Percentiles rank a stretch among this genome's conserved stretches.
These are phyloP conservation scores for Diabrotica balteata DNA, from an alignment of 2,888 invertebrate species.

Conservation along the genomic window DNA sequence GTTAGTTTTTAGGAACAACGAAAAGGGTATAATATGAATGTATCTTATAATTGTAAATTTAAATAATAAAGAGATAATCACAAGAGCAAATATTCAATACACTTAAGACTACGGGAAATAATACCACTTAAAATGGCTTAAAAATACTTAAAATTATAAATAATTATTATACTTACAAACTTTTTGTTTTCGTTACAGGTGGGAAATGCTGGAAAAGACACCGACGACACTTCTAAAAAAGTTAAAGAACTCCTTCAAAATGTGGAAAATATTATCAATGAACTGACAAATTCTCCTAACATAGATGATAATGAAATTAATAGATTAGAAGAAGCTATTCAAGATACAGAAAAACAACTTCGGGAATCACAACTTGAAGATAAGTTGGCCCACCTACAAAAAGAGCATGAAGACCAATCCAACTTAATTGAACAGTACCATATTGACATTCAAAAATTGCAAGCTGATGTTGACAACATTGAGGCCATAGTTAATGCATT, in stretches of 20 bases:
- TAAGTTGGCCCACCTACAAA: conserved; percentile 75
- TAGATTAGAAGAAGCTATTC: conserved; percentile 67
- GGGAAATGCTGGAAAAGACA: conserved; percentile 85
- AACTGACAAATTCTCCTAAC: conserved; percentile 76
- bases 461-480: conserved; percentile 82
- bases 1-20: too few relatives aligned
- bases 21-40: too few relatives aligned
- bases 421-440: conserved; percentile 83
- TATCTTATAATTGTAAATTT: too few relatives aligned
- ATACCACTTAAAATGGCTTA: too few relatives aligned
- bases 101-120: not conserved
- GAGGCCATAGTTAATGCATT: conserved; percentile 81
- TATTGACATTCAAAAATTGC: conserved; percentile 75
- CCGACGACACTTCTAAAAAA: conserved; percentile 80
- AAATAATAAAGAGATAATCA: too few relatives aligned
- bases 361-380: conserved; percentile 77
- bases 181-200: conserved; percentile 66
- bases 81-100: too few relatives aligned
- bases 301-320: conserved; percentile 74
- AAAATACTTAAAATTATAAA: too few relatives aligned
- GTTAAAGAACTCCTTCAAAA: conserved; percentile 82
- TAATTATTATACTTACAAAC: not conserved
- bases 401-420: conserved; percentile 63
- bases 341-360: conserved; percentile 74
- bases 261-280: conserved; percentile 78